Evolutionary conservation across 2,113 vertebrate species (phyloP), one percentile per base, ranked within the genome.

Genomic region (Strigops habroptila): DNA sequence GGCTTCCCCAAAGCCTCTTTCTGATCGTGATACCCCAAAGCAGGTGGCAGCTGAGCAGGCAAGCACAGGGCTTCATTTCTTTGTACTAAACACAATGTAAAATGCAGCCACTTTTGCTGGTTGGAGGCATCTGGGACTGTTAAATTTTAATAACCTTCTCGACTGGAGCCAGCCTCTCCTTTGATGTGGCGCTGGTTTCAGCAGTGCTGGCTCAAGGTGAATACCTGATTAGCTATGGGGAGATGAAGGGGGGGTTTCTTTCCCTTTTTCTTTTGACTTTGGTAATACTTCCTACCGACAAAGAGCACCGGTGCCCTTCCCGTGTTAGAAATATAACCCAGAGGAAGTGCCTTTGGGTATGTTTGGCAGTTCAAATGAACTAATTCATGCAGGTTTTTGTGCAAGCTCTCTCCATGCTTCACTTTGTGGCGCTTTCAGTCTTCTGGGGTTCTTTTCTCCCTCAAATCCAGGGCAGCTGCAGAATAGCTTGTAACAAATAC

Each of bases 181-280:
- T 94, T 97, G 92, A 96, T 94, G 86, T 76, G 78, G 83, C 70
- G 77, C 88, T 93, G 68, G 49, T 84, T 82, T 89, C 88, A 74
- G 89, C 79, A 94, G 62, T 76, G 23, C 52, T 87, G 2, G 1
- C 84, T 92, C 80, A 79, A 85, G 91, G 83, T 74, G 86, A 87
- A 96, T 95, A 57, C 44, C 83, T 96, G 88, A 95, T 96, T 85
- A 92, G 74, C 83, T 46, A 53, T 11, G 33, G 95, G 86, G 52
- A 79, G 67, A 37, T 76, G 49, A 39, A 74, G 13, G 27, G 68
- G 68, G 4, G 46, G 52, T 68, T 90, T 71, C 30, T 49, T 64
- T 39, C 31, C 7, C 16, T 75, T 88, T 85, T 88, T 64, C 67
- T 91, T 88, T 64, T 39, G 33, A 24, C 14, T 64, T 86, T 14